phyloP scores from a whole-genome alignment of 2,888 invertebrate species.

The Drosophila formosana region DNA sequence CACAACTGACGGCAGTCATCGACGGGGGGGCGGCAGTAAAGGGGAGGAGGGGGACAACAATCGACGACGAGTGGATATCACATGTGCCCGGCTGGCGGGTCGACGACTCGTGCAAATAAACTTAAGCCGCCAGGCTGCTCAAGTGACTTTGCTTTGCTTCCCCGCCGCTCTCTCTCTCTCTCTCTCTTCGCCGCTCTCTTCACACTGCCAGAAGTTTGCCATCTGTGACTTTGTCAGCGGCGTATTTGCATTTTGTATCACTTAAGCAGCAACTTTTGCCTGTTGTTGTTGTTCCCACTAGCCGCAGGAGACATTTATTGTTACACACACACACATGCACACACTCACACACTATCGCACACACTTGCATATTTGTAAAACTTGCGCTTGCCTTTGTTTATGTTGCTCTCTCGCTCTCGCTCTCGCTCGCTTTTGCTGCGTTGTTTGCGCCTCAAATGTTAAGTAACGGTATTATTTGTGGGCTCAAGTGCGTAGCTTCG shows the following conservation, averaged over 20 bases:
- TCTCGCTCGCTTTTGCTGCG: neutral
- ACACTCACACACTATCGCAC: conserved; percentile 5
- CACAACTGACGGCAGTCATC: conserved; percentile 28
- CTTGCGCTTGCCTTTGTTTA: conserved; percentile 38
- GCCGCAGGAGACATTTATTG: conserved; percentile 79
- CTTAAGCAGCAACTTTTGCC: conserved; percentile 71
- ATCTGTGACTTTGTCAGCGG: conserved; percentile 61
- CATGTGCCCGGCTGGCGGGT: conserved; percentile 22
- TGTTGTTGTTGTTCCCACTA: conserved; percentile 48
- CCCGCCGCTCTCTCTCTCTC: neutral
- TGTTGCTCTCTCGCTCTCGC: neutral
- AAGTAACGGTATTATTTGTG: conserved; percentile 75
- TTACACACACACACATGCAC: conserved; percentile 32
- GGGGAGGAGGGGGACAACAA: conserved; percentile 48
- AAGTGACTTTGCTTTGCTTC: conserved; percentile 63
- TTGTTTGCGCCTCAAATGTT: conserved; percentile 71
- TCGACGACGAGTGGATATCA: conserved; percentile 70
- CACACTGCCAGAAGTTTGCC: conserved; percentile 19
- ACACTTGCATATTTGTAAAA: conserved; percentile 34
- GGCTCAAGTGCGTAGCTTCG: conserved; percentile 53
- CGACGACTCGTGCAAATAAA: conserved; percentile 65
- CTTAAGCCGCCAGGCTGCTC: conserved; percentile 77
- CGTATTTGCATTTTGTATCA: conserved; percentile 80
- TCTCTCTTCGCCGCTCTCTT: neutral
- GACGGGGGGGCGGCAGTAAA: too few relatives aligned